Base-by-base conservation (phyloP, 2,888 invertebrate genomes). In the Alsophila aescularia region DNA sequence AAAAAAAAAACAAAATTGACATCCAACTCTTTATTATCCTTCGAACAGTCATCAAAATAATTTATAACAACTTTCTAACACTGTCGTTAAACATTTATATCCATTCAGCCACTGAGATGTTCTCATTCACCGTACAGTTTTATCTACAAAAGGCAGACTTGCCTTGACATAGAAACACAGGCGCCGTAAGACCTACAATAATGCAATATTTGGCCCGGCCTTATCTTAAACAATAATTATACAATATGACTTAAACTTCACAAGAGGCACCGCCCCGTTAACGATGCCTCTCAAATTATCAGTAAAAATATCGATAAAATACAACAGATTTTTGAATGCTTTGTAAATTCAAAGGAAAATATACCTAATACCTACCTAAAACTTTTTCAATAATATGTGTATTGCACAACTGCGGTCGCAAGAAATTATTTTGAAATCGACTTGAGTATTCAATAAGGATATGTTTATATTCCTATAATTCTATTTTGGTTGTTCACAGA, bases 1-100 rank as follows among this genome's bases (percentile, higher is more conserved):
- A 60, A 69, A 79, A 85, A 85, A 80, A 74, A 85, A 74, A 73
- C 72, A 61, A 72, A 75, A 73, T 41, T 91, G 92, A 92, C 92
- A 92, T 92, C 92, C 92, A 92, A 92, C 92, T 92, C 92, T 92
- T 92, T 92, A 92, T 92, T 92, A 91, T 92, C 88, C 82, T 92
- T 92, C 89, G 91, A 92, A 92, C 92, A 92, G 92, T 92, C 92
- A 92, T 92, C 92, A 92, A 92, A 92, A 92, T 92, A 92, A 92
- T 92, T 92, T 92, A 92, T 92, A 92, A 92, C 92, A 91, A 92
- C 90, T 92, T 92, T 91, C 91, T 90, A 90, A 91, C 90, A 91
- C 90, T 91, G 91, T 88, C 85, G 87, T 87, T 89, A 83, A 90
- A 90, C 89, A 91, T 90, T 83, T 85, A 87, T 87, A 83, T 81